phyloP scores from a whole-genome alignment of 2,888 invertebrate species.

The Nasonia oneida region DNA sequence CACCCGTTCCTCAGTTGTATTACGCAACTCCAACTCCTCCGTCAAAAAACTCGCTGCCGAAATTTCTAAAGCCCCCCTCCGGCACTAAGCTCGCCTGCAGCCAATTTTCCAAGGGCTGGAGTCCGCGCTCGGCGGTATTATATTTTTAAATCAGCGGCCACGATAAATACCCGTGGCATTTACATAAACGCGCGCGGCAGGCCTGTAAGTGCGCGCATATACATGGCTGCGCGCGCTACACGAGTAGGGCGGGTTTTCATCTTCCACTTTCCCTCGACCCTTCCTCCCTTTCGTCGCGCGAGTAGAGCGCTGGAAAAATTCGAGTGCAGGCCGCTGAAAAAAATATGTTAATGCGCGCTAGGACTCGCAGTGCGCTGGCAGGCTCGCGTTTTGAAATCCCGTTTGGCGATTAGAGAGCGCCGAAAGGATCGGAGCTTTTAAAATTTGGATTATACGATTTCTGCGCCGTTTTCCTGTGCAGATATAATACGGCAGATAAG shows the following conservation, averaged over 20 bases:
- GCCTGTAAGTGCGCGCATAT: background rate
- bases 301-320: background rate
- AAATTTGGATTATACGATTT: background rate
- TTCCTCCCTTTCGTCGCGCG: background rate
- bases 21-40: no score
- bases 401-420: conserved; percentile 4
- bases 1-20: no score
- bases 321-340: background rate
- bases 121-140: conserved; percentile 33
- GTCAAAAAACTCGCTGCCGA: no score
- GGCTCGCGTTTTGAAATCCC: conserved; percentile 9
- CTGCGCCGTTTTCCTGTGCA: background rate
- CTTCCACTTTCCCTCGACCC: background rate
- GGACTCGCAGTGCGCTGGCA: background rate
- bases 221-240: conserved; percentile 26
- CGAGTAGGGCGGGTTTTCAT: conserved; percentile 50
- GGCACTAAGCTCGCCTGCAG: background rate
- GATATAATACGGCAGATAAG: no score
- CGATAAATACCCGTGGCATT: conserved; percentile 53
- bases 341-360: conserved; percentile 33
- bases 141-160: conserved; percentile 58
- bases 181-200: conserved; percentile 50
- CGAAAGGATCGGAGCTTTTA: background rate
- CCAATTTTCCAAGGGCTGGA: background rate
- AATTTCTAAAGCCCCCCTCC: no score